phyloP scores from a whole-genome alignment of 2,888 invertebrate genomes.

The Mythimna vitellina region DNA sequence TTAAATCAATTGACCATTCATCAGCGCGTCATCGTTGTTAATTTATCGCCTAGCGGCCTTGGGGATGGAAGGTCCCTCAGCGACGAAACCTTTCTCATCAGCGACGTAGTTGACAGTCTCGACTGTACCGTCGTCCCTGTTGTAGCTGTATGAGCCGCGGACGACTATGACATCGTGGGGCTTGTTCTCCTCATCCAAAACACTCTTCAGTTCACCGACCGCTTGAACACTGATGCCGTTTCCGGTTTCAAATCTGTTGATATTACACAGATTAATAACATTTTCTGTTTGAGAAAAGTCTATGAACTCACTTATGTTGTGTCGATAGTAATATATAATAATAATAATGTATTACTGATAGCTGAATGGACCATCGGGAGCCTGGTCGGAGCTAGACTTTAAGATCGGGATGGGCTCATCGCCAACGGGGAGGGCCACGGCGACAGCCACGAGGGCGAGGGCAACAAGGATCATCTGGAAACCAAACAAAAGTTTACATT shows the following conservation, averaged over 20 bases:
- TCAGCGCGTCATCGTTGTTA: conserved; percentile 31
- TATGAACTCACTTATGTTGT: neutral
- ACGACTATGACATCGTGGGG: conserved; percentile 90
- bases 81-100: conserved; percentile 92
- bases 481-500: conserved; percentile 1
- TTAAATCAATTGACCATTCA: conserved; percentile 57
- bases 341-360: conserved; percentile 24
- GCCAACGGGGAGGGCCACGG: conserved; percentile 42
- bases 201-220: conserved; percentile 81
- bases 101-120: conserved; percentile 89
- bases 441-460: conserved; percentile 61
- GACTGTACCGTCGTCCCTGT: conserved; percentile 89
- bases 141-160: conserved; percentile 91
- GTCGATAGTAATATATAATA: no score
- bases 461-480: conserved; percentile 57
- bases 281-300: neutral
- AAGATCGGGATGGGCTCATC: neutral
- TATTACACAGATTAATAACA: conserved; percentile 1
- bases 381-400: neutral
- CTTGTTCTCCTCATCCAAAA: conserved; percentile 90
- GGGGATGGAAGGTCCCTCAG: conserved; percentile 91
- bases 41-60: conserved; percentile 76
- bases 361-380: conserved; percentile 19
- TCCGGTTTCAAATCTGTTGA: conserved; percentile 83
- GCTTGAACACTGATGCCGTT: conserved; percentile 90